Evolutionary conservation across 2,113 vertebrate species (phyloP).

Genomic region (Dromiciops gliroides): DNA sequence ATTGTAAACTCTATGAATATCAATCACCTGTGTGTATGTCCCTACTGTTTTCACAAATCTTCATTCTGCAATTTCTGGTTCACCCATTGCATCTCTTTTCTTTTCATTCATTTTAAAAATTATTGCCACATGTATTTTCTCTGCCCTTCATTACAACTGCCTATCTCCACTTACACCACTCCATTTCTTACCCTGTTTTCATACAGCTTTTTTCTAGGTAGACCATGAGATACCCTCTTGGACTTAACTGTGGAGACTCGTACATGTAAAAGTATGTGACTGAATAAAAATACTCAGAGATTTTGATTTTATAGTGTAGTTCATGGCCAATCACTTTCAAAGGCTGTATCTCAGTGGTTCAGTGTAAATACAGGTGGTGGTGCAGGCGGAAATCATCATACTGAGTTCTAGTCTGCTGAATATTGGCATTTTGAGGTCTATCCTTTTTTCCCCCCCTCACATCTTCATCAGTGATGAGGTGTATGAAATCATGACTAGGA

Average conservation of each 20-base stretch:
- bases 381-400: neutral
- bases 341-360: neutral
- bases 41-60: neutral
- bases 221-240: neutral
- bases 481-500: neutral
- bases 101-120: neutral
- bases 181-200: neutral
- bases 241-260: neutral
- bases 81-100: neutral
- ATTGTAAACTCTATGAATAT: neutral
- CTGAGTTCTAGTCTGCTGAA: accelerated
- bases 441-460: neutral
- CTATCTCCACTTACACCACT: neutral
- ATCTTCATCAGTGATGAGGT: neutral
- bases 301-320: neutral
- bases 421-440: neutral
- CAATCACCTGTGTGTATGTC: neutral
- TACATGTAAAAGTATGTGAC: neutral
- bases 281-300: neutral
- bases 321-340: neutral
- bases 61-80: neutral
- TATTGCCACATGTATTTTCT: neutral
- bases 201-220: neutral
- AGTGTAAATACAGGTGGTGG: neutral
- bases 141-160: neutral